Evolutionary conservation across 2,797 vertebrate species (phyloP).

Genomic region (Valencia hispanica): DNA sequence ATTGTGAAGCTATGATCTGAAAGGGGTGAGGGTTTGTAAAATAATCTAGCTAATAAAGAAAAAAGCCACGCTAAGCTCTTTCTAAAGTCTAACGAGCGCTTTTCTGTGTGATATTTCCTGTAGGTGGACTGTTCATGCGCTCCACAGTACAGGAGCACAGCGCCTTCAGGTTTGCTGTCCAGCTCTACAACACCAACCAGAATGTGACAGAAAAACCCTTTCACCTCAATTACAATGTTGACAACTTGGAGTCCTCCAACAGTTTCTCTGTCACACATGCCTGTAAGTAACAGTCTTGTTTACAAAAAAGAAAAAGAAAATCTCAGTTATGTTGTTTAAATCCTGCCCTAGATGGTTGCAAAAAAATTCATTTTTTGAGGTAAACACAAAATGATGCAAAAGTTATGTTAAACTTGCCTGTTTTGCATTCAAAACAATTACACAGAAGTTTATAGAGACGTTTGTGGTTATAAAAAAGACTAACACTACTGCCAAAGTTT

Average conservation of each 20-base stretch:
- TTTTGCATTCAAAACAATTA: conserved; percentile 17
- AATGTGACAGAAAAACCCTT: conserved; percentile 98
- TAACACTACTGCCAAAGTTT: conserved; percentile 43
- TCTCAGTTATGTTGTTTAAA: neutral
- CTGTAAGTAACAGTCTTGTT: conserved; percentile 86
- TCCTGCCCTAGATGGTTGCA: neutral
- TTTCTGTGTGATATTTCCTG: conserved; percentile 50
- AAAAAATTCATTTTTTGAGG: neutral
- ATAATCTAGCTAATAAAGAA: neutral
- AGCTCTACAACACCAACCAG: conserved; percentile 99
- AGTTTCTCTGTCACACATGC: conserved; percentile 99
- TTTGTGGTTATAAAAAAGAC: conserved; percentile 7
- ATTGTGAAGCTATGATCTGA: neutral
- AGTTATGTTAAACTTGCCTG: neutral
- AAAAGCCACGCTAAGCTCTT: neutral
- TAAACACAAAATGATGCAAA: neutral
- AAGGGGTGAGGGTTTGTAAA: neutral
- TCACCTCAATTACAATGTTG: conserved; percentile 97
- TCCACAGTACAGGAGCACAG: conserved; percentile 99
- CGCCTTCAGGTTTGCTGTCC: conserved; percentile 97
- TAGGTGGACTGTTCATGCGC: conserved; percentile 98
- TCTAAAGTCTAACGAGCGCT: neutral
- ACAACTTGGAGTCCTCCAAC: conserved; percentile 98
- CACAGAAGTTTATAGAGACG: conserved; percentile 33
- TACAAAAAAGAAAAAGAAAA: too few species aligned